Conservation (phyloP, 2,113 vertebrate genomes). For the Dicaeum eximium region DNA sequence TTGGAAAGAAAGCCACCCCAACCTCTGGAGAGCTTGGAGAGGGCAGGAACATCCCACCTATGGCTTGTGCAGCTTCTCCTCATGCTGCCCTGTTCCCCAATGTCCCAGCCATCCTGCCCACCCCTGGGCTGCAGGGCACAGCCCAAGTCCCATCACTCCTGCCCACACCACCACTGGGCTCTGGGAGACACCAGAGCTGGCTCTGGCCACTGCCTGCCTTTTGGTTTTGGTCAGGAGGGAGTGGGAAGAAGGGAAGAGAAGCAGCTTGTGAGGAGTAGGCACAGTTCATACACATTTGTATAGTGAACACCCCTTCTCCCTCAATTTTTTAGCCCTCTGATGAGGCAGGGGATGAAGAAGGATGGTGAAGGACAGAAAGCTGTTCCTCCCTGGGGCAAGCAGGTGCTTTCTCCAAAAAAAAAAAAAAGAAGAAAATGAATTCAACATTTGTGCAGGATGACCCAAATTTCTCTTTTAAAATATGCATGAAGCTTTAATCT, state of each 20-base stretch:
- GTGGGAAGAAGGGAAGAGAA: neutral
- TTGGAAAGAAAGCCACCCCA: neutral
- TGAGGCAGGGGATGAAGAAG: neutral
- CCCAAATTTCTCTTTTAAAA: constrained; percentile 19
- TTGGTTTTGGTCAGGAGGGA: neutral
- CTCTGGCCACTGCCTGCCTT: neutral
- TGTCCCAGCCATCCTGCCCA: neutral
- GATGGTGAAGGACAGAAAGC: neutral
- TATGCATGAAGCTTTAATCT: constrained; percentile 1
- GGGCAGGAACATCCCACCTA: neutral
- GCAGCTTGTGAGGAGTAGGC: neutral
- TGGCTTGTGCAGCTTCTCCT: neutral
- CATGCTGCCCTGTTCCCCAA: fast-evolving
- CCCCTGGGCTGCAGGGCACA: neutral
- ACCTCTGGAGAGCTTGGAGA: neutral
- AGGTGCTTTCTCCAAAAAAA: neutral
- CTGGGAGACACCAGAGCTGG: fast-evolving
- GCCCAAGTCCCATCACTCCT: neutral
- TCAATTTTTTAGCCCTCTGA: neutral
- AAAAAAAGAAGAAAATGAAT: neutral
- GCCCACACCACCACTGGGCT: neutral
- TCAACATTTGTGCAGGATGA: neutral
- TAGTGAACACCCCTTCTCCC: fast-evolving
- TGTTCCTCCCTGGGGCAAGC: neutral
- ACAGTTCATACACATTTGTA: neutral